Evolutionary conservation across 2,888 invertebrate species (phyloP), one percentile per base, ranked within the genome.

Genomic region (Conops quadrifasciatus): DNA sequence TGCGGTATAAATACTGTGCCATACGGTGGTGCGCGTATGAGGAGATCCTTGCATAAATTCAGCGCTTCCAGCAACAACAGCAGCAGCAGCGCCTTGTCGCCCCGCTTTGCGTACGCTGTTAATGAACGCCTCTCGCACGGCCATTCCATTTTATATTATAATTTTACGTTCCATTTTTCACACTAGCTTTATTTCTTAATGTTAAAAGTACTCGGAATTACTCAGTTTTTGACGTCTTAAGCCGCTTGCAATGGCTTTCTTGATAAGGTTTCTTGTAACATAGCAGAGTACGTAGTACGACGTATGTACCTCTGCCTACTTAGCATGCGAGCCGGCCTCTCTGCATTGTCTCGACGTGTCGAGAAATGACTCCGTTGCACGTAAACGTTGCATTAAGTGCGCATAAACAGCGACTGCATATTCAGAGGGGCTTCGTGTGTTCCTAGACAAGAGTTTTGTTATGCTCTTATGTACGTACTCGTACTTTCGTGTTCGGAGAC

Each of bases 321-420:
- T 51, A 24, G 21, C 68, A 68, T 68, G 68, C 62, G 51, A 68
- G 51, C 13, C 43, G 45, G 30, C 53, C 36, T 62, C 60, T 68
- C 21, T 51, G 56, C 58, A 16, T 24, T 49, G 19, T 2, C 67
- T 68, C 71, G 75, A 74, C 74, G 74, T 73, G 72, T 73, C 72
- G 71, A 72, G 74, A 76, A 77, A 76, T 77, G 76, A 72, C 71
- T 73, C 74, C 74, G 74, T 77, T 73, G 72, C 77, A 77, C 76
- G 77, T 76, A 75, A 77, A 75, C 75, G 74, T 74, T 75, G 72
- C 75, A 75, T 75, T 75, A 75, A 75, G 71, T 56, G 67, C 53
- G 65, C 75, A 73, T 74, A 75, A 75, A 73, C 72, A 72, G 3
- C 19, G 11, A 21, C 21, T 21, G 53, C 21, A 49, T 49, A 19